These are phyloP conservation scores for Botia almorhae DNA, from an alignment of 2,797 vertebrate species.

Conservation along the genomic window DNA sequence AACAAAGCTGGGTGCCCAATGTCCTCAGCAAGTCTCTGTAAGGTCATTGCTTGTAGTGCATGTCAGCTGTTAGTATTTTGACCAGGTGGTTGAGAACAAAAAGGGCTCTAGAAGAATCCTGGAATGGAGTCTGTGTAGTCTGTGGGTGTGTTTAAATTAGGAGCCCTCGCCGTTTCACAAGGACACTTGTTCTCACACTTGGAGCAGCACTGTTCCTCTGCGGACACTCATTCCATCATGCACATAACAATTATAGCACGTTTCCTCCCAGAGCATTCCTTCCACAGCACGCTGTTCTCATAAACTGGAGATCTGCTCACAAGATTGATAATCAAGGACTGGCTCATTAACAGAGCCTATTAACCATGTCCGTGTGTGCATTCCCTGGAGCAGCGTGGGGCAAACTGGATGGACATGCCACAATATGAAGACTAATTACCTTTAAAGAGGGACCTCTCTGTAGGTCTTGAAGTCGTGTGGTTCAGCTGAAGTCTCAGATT, in stretches of 20 bases:
- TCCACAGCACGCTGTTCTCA: slow-evolving; percentile 74
- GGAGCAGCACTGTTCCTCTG: slow-evolving; percentile 68
- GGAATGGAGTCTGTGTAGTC: slow-evolving; percentile 56
- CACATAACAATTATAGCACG: slow-evolving; percentile 53
- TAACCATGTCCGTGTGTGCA: slow-evolving; percentile 82
- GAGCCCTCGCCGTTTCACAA: slow-evolving; percentile 65
- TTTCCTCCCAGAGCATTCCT: slow-evolving; percentile 76
- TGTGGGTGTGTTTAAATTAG: slow-evolving; percentile 67
- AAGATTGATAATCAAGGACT: slow-evolving; percentile 85
- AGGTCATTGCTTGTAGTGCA: slow-evolving; percentile 74
- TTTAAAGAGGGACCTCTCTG: slow-evolving; percentile 76
- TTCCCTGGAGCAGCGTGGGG: slow-evolving; percentile 77
- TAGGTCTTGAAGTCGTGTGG: slow-evolving; percentile 69
- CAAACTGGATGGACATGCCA: slow-evolving; percentile 79
- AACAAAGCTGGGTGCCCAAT: slow-evolving; percentile 70
- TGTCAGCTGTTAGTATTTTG: slow-evolving; percentile 81
- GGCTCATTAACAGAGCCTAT: slow-evolving; percentile 86
- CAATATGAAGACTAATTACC: slow-evolving; percentile 85
- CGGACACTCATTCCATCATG: slow-evolving; percentile 42
- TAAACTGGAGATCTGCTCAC: slow-evolving; percentile 72
- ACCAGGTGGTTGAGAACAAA: slow-evolving; percentile 81
- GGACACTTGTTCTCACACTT: slow-evolving; percentile 66
- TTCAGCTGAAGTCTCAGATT: slow-evolving; percentile 69
- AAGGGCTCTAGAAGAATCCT: slow-evolving; percentile 69
- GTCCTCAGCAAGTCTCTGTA: slow-evolving; percentile 77